These are phyloP conservation scores for Butorides virescens DNA, from an alignment of 2,113 vertebrate species.

Conservation along the genomic window DNA sequence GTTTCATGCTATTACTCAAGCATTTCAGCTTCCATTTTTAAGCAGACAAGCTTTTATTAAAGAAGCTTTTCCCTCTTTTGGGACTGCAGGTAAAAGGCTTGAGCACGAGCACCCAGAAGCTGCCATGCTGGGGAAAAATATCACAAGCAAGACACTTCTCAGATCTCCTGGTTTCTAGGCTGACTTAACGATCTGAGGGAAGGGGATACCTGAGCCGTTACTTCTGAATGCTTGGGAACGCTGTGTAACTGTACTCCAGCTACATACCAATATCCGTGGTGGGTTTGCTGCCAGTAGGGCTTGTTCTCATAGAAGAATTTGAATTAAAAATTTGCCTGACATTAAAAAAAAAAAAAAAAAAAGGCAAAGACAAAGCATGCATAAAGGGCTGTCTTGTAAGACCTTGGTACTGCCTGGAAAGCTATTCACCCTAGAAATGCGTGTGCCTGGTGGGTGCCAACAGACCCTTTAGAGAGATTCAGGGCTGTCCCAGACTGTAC, in stretches of 20 bases:
- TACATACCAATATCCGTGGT: not conserved
- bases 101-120: not conserved
- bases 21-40: not conserved
- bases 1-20: not conserved
- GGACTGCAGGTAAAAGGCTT: not conserved
- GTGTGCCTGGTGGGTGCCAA: not conserved
- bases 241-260: not conserved
- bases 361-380: not conserved
- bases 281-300: not conserved
- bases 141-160: not conserved
- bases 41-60: not conserved
- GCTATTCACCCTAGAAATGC: not conserved
- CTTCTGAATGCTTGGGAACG: not conserved
- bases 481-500: fast-evolving
- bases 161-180: not conserved
- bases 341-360: no score
- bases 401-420: not conserved
- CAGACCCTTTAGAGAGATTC: not conserved
- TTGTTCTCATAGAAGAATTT: not conserved
- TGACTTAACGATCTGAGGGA: not conserved
- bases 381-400: not conserved
- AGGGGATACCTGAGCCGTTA: not conserved
- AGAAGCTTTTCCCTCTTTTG: not conserved
- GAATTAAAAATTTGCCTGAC: not conserved
- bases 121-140: not conserved